These are phyloP conservation scores for Xiphophorus couchianus DNA, from an alignment of 2,113 vertebrate genomes.

Conservation along the genomic window DNA sequence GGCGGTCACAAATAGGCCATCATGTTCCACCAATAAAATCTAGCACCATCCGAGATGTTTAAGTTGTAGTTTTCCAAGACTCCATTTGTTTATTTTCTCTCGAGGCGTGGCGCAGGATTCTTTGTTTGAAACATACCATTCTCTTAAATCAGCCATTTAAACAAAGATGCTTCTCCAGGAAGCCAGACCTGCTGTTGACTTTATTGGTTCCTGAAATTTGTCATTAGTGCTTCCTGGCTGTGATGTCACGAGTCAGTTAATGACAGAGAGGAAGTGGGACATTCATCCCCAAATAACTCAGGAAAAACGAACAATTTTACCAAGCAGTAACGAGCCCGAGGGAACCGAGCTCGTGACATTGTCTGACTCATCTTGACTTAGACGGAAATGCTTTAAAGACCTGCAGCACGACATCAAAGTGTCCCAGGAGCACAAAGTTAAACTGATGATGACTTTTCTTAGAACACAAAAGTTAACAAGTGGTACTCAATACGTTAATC, in stretches of 20 bases:
- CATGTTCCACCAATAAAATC: slow-evolving; percentile 4
- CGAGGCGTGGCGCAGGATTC: slow-evolving; percentile 37
- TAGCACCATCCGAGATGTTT: slow-evolving; percentile 12
- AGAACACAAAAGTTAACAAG: slow-evolving; percentile 9
- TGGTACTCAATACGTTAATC: slow-evolving; percentile 3
- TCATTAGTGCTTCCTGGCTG: slow-evolving; percentile 71
- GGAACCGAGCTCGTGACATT: slow-evolving; percentile 31
- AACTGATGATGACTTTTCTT: slow-evolving; percentile 31
- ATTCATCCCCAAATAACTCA: slow-evolving; percentile 64
- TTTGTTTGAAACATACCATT: slow-evolving; percentile 17
- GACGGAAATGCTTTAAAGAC: slow-evolving; percentile 49
- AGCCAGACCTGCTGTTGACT: slow-evolving; percentile 51
- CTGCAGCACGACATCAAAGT: slow-evolving; percentile 39
- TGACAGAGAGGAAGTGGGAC: slow-evolving; percentile 65
- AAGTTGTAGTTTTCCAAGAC: slow-evolving; percentile 37
- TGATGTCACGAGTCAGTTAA: slow-evolving; percentile 69
- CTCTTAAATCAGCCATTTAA: slow-evolving; percentile 31
- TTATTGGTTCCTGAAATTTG: slow-evolving; percentile 70
- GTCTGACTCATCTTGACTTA: slow-evolving; percentile 55
- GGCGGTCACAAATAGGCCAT: slow-evolving; percentile 35
- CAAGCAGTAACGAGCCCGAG: slow-evolving; percentile 48
- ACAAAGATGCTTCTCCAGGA: slow-evolving; percentile 44
- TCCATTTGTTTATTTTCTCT: slow-evolving; percentile 29
- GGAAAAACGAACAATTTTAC: slow-evolving; percentile 47
- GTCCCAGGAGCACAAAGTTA: slow-evolving; percentile 18